A percentile compares a stretch with the other conserved stretches of the same genome.
Evolutionary conservation across 2,113 vertebrate genomes (phyloP).

Genomic region (Rhipidura dahli): DNA sequence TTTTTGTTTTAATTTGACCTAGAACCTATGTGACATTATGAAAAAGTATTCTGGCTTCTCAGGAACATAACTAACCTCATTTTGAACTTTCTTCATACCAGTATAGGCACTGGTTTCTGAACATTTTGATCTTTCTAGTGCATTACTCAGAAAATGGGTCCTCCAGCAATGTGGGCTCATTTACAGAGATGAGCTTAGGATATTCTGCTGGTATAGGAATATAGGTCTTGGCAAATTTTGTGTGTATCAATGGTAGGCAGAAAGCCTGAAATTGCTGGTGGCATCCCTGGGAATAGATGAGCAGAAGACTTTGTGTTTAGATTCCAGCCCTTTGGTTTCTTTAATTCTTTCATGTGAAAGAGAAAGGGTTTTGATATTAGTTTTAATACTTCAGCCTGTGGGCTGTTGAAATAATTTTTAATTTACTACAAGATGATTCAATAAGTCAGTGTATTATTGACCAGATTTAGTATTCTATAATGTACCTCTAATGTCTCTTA

Average conservation of each 20-base stretch:
- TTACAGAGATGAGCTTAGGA: background rate
- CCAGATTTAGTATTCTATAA: conserved; percentile 9
- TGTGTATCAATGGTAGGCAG: background rate
- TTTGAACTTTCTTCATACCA: background rate
- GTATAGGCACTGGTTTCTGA: background rate
- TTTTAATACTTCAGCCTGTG: background rate
- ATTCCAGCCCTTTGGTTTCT: background rate
- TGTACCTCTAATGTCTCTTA: conserved; percentile 1
- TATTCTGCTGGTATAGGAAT: background rate
- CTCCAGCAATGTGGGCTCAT: background rate
- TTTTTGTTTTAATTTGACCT: background rate
- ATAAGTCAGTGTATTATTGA: conserved; percentile 11
- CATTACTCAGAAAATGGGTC: background rate
- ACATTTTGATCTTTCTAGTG: background rate
- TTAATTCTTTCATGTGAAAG: background rate
- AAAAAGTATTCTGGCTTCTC: background rate
- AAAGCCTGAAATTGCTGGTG: background rate
- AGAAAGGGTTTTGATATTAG: background rate
- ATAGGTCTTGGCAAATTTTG: background rate
- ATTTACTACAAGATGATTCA: conserved; percentile 22
- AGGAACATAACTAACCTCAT: background rate
- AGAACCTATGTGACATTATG: background rate
- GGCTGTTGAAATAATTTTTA: conserved; percentile 11
- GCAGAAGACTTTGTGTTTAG: background rate
- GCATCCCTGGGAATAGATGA: background rate